A percentile compares a stretch with the other conserved stretches of the same genome.
These are phyloP conservation scores for Tinea pellionella DNA, from an alignment of 2,888 invertebrate species.

Conservation along the genomic window DNA sequence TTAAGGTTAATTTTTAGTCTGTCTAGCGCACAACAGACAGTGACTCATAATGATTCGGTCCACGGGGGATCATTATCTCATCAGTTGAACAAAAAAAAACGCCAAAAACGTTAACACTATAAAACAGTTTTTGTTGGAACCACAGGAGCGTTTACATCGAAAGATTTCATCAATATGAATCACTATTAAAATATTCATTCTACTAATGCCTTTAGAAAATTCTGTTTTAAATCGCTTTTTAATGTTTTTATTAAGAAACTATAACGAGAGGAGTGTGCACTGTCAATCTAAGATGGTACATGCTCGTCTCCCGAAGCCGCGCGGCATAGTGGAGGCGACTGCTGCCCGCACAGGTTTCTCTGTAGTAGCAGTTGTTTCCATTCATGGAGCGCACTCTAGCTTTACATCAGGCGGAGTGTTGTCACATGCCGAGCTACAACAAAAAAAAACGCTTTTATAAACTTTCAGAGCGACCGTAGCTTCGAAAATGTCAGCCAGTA, in stretches of 20 bases:
- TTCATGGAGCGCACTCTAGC: too few species aligned
- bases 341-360: too few species aligned
- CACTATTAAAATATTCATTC: not conserved
- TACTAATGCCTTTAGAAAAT: not conserved
- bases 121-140: not conserved
- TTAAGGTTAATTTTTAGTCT: conserved; percentile 1
- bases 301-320: too few species aligned
- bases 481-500: too few species aligned
- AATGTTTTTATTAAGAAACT: not conserved
- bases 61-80: conserved; percentile 1
- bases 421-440: too few species aligned
- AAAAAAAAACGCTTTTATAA: too few species aligned
- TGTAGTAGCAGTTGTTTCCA: too few species aligned
- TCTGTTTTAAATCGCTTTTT: not conserved
- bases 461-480: too few species aligned
- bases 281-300: too few species aligned
- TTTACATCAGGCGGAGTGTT: too few species aligned
- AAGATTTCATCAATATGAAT: not conserved
- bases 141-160: not conserved
- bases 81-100: not conserved
- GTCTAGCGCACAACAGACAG: not conserved
- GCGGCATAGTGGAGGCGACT: too few species aligned
- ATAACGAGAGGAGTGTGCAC: too few species aligned
- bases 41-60: conserved; percentile 2
- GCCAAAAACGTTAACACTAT: not conserved